Base-by-base conservation (phyloP, 2,888 invertebrate species). In the Phyllotreta striolata region DNA sequence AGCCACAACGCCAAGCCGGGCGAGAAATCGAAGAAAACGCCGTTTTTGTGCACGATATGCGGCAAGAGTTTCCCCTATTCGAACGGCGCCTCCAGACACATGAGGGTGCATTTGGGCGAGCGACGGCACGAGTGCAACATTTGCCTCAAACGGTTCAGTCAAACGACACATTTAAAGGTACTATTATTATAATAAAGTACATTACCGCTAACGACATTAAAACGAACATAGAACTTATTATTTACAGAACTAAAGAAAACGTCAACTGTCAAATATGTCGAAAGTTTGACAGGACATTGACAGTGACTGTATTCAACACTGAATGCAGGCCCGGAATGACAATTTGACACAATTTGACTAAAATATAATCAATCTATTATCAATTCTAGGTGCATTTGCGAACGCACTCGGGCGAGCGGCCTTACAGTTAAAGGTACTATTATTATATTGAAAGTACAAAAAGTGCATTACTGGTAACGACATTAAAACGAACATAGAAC, bases 351-450 rank as follows among this genome's bases (percentile, higher is more conserved):
- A 39, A 39, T 39, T 39, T 39, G 7, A 39, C 39, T 7, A 39
- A 39, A 7, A 7, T 9, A 39, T 7, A 9, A 9, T 38, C 6
- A 1, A 3, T 24, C 10, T 55, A 24, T 43, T 43, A 10, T 55
- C 9, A 14, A 41, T 60, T 47, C 13, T 24, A 60, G 13, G 83
- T 84, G 60, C 86, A 86, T 68, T 83, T 83, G 78, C 78, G 84
- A 67, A 80, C 80, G 1, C 86, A 86, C 68, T 81, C 82, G 1
- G 85, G 85, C 4, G 80, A 82, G 38, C 80, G 82, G 44, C 85
- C 85, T 1, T 85, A 82, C 70, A 76, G 82, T 62, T 86, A 56
- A 80, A 80, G 24, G 83, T 84, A n/a, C n/a, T n/a, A n/a, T n/a
- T n/a, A n/a, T n/a, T n/a, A n/a, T n/a, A n/a, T n/a, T n/a, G n/a